Evolutionary conservation across 2,113 vertebrate species (phyloP), one percentile per base, ranked within the genome.

Genomic region (Thunnus thynnus): DNA sequence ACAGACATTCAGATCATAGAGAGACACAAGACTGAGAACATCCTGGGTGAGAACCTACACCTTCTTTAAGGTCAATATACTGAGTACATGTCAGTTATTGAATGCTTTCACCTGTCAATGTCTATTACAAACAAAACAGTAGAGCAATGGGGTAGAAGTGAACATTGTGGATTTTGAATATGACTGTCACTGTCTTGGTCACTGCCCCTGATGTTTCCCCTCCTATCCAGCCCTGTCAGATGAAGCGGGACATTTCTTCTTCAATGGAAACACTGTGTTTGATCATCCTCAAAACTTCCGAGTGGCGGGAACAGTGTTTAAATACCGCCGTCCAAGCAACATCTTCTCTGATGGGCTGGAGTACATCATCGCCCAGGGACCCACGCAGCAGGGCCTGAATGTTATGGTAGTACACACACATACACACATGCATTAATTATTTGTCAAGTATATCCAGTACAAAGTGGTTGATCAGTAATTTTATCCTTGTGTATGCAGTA

Each of bases 1-100:
- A 96, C 76, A 0, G 96, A 98, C 86, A 97, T 98, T 88, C 96
- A 97, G 85, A 96, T 98, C 83, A 96, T 97, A 30, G 97, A 98
- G 88, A 94, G 96, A 83, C 95, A 96, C 68, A 97, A 95, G 91
- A 97, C 97, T 8, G 97, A 98, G 76, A 97, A 97, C 91, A 96
- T 97, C 86, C 91, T 97, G 58, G 96, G 96, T 97, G 93, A 95
- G 91, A 92, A 80, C 58, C 54, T 86, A 44, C 78, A 77, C 7
- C 64, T 86, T 87, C 48, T 87, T 72, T 86, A 72, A 82, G 82
- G 64, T 86, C 85, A 77, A 63, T 80, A 71, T 70, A 94, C 27
- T 0, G 94, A 95, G 55, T 94, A 41, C 36, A 41, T 30, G 27
- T 41, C 36, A 10, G 9, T 41, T 7, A 41, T 41, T 8, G 36